These are phyloP conservation scores for Hycleus cichorii DNA, from an alignment of 1,140 invertebrate species.

Conservation along the genomic window DNA sequence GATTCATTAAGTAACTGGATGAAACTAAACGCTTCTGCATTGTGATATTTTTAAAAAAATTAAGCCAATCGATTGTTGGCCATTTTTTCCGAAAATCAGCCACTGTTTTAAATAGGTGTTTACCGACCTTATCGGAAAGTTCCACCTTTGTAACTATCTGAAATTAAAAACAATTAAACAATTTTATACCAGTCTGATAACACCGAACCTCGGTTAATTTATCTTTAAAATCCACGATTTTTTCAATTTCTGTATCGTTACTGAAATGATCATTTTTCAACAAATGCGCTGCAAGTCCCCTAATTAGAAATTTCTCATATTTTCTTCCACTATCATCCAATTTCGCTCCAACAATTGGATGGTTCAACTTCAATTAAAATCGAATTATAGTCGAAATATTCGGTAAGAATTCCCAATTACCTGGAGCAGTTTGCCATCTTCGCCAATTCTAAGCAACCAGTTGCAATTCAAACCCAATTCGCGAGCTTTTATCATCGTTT, in stretches of 20 bases:
- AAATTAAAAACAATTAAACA: not conserved
- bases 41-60: conserved; percentile 7
- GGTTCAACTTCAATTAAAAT: too few species aligned
- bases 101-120: not conserved
- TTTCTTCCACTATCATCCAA: too few species aligned
- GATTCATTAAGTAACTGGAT: too few species aligned
- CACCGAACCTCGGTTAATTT: conserved; percentile 1
- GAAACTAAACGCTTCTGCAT: not conserved
- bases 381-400: not conserved
- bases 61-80: conserved; percentile 8
- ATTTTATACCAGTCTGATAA: too few species aligned
- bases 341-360: too few species aligned
- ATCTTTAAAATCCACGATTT: conserved; percentile 5
- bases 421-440: not conserved
- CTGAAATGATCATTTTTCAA: too few species aligned
- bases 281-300: too few species aligned
- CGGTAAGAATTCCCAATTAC: not conserved
- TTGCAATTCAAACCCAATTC: conserved; percentile 47
- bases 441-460: conserved; percentile 30
- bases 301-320: too few species aligned
- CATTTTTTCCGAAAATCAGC: not conserved
- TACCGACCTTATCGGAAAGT: not conserved
- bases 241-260: not conserved
- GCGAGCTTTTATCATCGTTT: conserved; percentile 55
- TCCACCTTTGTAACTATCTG: not conserved